Evolutionary conservation across 2,113 vertebrate genomes (phyloP), one percentile per base, ranked within the genome.

Genomic region (Bombycilla garrulus): DNA sequence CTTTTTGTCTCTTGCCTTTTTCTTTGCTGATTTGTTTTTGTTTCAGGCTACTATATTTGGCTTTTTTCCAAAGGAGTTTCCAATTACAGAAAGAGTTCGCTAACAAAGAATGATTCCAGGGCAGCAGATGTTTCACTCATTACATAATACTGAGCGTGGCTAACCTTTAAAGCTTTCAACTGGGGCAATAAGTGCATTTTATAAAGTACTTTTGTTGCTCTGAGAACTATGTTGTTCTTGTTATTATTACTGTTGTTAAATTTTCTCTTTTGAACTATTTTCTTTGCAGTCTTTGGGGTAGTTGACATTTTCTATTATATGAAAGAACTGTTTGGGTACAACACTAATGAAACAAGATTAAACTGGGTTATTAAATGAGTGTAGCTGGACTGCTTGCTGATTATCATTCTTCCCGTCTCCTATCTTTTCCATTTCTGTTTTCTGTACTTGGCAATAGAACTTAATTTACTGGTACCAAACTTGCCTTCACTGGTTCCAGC

Each of bases 31-130:
- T 95, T 92, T 92, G 84, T 90, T 95, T 93, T 93, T 92, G 53
- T 92, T 94, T 91, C 54, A 77, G 84, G 57, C 93, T 91, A 95
- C 93, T 95, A 80, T 87, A 80, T 90, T 95, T 92, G 93, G 74
- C 90, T 73, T 91, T 91, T n/a, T 57, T 96, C 91, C 94, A 95
- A 26, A 6, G 8, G 44, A 88, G 91, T 91, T 95, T 97, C 91
- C 81, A 94, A 31, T 95, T 95, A 87, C 89, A 86, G 94, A 93
- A 94, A 91, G 78, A 71, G 31, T 91, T 95, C 81, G 87, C 21
- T 81, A 85, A 82, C 89, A 95, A 93, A 94, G 93, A 94, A 80
- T 93, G 93, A 96, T 96, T 95, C 91, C 87, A 97, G 66, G 74
- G 84, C 81, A 92, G 89, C 87, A 95, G 93, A 92, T 96, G 87